Base-by-base conservation (phyloP, 2,888 invertebrate genomes). In the Mimachlamys varia region DNA sequence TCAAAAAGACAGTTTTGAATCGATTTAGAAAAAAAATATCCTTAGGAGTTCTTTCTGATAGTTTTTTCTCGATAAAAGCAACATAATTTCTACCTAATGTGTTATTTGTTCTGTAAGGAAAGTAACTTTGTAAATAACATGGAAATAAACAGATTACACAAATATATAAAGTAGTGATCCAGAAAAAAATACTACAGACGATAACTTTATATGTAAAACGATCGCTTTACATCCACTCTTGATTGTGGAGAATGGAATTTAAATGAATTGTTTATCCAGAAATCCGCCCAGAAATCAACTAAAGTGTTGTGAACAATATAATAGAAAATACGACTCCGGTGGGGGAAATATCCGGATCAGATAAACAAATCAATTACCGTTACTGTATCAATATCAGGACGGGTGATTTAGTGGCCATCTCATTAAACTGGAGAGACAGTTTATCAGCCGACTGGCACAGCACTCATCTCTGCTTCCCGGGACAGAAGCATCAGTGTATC, bases 251-350 rank as follows among this genome's bases (percentile, higher is more conserved):
- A 53, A 5, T 53, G 13, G 15, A 13, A 76, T 76, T 33, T 76
- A 76, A 33, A 76, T 76, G 33, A 33, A 33, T 33, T 76, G 76
- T 76, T 76, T 76, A 76, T 33, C 12, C 12, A 76, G 33, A 76
- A 76, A 10, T 76, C 76, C 76, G 22, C 33, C 19, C 19, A 27
- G 76, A 76, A 76, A 76, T 76, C 76, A 76, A 76, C 12, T 19
- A 13, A 76, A 76, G 76, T 76, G 76, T 27, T 76, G 76, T 76
- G 76, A 27, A 76, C 76, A 76, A 33, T 76, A 76, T 76, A 76
- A 76, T 33, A 76, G 76, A 76, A 76, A 76, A 76, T 76, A 76
- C 27, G 76, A 76, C 76, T 33, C 76, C 76, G 76, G 76, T 76
- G 76, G 76, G 76, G 33, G 15, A 27, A 0, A 19, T 5, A 76